Conservation (phyloP, 2,888 invertebrate genomes). For the Eueremaeus valkanovi region DNA sequence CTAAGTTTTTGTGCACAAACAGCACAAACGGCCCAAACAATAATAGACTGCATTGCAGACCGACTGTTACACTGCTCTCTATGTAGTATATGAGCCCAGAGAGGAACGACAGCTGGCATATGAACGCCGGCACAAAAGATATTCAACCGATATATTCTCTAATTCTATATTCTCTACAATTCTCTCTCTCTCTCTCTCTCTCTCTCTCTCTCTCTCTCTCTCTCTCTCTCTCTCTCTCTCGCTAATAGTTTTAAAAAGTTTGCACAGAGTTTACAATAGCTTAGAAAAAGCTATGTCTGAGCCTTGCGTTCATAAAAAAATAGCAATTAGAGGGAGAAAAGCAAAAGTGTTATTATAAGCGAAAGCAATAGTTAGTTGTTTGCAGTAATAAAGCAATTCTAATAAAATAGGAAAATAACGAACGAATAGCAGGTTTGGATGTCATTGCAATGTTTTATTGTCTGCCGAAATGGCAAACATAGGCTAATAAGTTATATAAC, state of each 20-base stretch:
- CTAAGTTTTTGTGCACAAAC: not conserved
- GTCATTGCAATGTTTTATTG: not conserved
- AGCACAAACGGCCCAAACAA: not conserved
- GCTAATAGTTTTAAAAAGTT: not conserved
- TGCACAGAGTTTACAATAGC: not conserved
- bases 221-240: too few species aligned
- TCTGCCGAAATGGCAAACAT: not conserved
- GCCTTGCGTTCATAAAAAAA: not conserved
- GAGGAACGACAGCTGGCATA: conserved; percentile 26
- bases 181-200: not conserved
- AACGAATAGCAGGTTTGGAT: conserved; percentile 9
- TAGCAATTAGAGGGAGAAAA: not conserved
- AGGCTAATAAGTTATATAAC: too few species aligned
- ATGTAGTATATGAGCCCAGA: not conserved
- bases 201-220: too few species aligned
- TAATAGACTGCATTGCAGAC: not conserved
- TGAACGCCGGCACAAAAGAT: not conserved
- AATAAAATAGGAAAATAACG: not conserved
- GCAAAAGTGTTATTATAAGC: not conserved
- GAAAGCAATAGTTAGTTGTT: not conserved
- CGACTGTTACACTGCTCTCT: too few species aligned
- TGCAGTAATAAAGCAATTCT: conserved; percentile 3
- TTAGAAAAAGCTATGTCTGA: not conserved
- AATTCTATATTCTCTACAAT: not conserved
- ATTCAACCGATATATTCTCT: not conserved